Conservation (phyloP, 1,140 invertebrate species). For the Maconellicoccus hirsutus region DNA sequence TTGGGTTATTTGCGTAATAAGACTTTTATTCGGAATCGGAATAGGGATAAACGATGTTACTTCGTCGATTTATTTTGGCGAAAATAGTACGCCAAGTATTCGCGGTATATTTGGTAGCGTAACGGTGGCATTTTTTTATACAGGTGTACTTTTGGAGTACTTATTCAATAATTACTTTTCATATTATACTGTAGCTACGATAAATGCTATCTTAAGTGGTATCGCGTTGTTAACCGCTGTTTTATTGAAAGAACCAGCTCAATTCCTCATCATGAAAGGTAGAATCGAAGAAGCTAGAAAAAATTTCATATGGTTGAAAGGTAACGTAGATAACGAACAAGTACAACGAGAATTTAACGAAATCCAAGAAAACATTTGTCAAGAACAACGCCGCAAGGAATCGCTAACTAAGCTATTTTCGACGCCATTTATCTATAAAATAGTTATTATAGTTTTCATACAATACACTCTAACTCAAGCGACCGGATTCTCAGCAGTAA, state of each 20-base stretch:
- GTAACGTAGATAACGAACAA: conserved; percentile 24
- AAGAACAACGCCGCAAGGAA: conserved; percentile 35
- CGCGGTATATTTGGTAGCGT: conserved; percentile 47
- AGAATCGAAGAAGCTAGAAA: conserved; percentile 47
- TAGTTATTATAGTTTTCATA: conserved; percentile 40
- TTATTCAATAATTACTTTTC: conserved; percentile 55
- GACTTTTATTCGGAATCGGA: conserved; percentile 42
- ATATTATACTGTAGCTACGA: conserved; percentile 52
- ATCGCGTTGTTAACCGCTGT: conserved; percentile 52
- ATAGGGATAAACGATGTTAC: conserved; percentile 62
- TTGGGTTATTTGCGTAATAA: background rate
- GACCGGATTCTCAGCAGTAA: conserved; percentile 29
- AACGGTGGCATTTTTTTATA: conserved; percentile 60
- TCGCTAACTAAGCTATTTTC: conserved; percentile 37
- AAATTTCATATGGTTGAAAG: conserved; percentile 52
- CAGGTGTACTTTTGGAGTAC: conserved; percentile 69
- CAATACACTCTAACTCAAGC: conserved; percentile 25
- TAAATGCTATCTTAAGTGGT: conserved; percentile 46
- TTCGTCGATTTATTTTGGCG: conserved; percentile 71
- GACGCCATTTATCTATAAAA: conserved; percentile 36
- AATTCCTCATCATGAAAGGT: conserved; percentile 48
- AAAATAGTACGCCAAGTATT: conserved; percentile 43
- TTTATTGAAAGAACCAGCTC: conserved; percentile 70
- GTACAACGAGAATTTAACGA: conserved; percentile 29
- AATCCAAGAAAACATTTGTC: conserved; percentile 30